Evolutionary conservation across 2,888 invertebrate genomes (phyloP).

Genomic region (Nasonovia ribisnigri): DNA sequence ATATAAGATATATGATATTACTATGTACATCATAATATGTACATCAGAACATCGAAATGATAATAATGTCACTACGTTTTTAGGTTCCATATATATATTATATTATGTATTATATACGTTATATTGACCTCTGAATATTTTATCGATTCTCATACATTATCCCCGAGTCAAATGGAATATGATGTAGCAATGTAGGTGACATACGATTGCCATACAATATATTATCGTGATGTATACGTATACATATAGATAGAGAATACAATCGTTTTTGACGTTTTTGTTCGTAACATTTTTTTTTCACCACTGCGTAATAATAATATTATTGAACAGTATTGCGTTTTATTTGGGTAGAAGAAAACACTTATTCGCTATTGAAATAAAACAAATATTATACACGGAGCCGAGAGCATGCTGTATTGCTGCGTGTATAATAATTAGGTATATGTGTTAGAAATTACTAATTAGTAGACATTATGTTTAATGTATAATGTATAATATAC

Average conservation of each 20-base stretch:
- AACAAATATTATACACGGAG: not conserved
- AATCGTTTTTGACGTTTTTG: not conserved
- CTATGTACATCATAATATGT: not conserved
- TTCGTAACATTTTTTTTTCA: not conserved
- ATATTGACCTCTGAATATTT: slow-evolving; percentile 12
- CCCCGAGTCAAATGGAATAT: not conserved
- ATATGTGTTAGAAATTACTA: not conserved
- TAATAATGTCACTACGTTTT: not conserved
- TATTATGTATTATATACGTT: not conserved
- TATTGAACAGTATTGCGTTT: not conserved
- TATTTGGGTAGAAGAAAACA: not conserved
- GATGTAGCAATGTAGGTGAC: not conserved
- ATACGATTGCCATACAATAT: not conserved
- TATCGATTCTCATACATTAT: not conserved
- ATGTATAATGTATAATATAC: too few species aligned
- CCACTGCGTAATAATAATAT: not conserved
- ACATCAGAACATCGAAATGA: not conserved
- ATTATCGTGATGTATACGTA: not conserved
- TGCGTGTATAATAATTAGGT: not conserved
- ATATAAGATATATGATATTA: not conserved
- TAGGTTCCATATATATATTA: not conserved
- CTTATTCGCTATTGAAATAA: not conserved
- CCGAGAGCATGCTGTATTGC: not conserved
- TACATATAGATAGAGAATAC: not conserved
- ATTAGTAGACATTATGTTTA: not conserved